Percentiles rank a stretch among this genome's conserved stretches.
phyloP scores from a whole-genome alignment of 2,113 vertebrate genomes.

The Ameiurus melas region DNA sequence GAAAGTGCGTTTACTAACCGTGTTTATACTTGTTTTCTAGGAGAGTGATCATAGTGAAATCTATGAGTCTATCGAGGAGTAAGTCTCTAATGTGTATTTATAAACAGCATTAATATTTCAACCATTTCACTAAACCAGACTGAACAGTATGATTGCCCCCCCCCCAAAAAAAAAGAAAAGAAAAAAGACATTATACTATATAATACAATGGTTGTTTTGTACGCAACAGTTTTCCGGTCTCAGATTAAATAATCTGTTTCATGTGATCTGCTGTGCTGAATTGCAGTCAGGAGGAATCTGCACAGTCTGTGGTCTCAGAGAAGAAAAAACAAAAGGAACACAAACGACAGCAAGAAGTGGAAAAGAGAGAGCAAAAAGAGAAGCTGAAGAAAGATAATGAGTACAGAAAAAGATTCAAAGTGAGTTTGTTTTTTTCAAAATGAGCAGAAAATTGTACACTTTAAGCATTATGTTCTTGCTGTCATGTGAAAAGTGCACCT shows the following conservation, averaged over 20 bases:
- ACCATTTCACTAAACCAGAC: not conserved
- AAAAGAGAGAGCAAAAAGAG: slow-evolving; percentile 61
- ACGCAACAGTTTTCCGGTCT: not conserved
- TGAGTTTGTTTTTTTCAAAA: slow-evolving; percentile 39
- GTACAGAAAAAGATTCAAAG: slow-evolving; percentile 73
- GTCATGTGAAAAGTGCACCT: not conserved
- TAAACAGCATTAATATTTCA: not conserved
- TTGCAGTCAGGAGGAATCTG: slow-evolving; percentile 33
- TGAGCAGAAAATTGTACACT: not conserved
- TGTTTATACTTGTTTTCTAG: slow-evolving; percentile 54
- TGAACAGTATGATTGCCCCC: no score
- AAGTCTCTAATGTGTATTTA: slow-evolving; percentile 52
- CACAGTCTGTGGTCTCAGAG: slow-evolving; percentile 5
- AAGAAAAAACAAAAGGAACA: slow-evolving; percentile 57
- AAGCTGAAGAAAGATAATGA: slow-evolving; percentile 64
- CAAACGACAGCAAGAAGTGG: slow-evolving; percentile 57
- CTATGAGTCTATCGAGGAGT: slow-evolving; percentile 74
- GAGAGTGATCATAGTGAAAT: slow-evolving; percentile 63
- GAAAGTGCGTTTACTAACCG: not conserved
- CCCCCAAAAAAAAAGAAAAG: no score
- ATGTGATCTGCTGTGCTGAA: not conserved
- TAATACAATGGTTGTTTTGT: not conserved
- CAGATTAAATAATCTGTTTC: not conserved
- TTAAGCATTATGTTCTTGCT: not conserved
- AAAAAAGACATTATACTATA: not conserved